A percentile compares a stretch with the other conserved stretches of the same genome.
Conservation (phyloP, 2,888 invertebrate genomes). For the Zonitis immaculata region DNA sequence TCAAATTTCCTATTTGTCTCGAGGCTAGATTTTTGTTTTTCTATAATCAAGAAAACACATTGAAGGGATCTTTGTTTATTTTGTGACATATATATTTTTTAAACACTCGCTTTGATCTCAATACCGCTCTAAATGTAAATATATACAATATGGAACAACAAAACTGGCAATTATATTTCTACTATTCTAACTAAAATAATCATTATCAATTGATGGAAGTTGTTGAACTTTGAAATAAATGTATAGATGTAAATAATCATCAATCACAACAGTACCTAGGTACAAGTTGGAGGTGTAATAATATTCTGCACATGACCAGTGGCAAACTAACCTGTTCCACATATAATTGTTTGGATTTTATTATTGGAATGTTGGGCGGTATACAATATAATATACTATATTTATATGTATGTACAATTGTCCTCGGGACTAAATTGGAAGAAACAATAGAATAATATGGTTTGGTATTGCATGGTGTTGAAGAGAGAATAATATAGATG, state of each 20-base stretch:
- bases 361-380: conserved; percentile 16
- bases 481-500: not conserved
- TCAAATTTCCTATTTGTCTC: too few relatives aligned
- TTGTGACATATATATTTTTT: too few relatives aligned
- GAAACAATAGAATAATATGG: conserved; percentile 23
- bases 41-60: too few relatives aligned
- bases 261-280: conserved; percentile 22
- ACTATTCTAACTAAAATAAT: not conserved
- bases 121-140: too few relatives aligned
- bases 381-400: too few relatives aligned
- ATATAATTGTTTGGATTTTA: conserved; percentile 23
- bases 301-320: conserved; percentile 23
- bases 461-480: not conserved
- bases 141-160: too few relatives aligned
- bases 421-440: conserved; percentile 9
- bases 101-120: too few relatives aligned
- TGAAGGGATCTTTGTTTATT: too few relatives aligned
- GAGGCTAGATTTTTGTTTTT: too few relatives aligned
- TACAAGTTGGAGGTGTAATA: conserved; percentile 24
- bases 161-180: too few relatives aligned
- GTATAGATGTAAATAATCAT: conserved; percentile 19
- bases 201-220: conserved; percentile 10
- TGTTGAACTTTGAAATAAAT: conserved; percentile 18
- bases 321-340: conserved; percentile 22
- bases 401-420: conserved; percentile 9